Percentiles rank a stretch among this genome's conserved stretches.
phyloP scores from a whole-genome alignment of 2,113 vertebrate species.

The Saguinus midas region DNA sequence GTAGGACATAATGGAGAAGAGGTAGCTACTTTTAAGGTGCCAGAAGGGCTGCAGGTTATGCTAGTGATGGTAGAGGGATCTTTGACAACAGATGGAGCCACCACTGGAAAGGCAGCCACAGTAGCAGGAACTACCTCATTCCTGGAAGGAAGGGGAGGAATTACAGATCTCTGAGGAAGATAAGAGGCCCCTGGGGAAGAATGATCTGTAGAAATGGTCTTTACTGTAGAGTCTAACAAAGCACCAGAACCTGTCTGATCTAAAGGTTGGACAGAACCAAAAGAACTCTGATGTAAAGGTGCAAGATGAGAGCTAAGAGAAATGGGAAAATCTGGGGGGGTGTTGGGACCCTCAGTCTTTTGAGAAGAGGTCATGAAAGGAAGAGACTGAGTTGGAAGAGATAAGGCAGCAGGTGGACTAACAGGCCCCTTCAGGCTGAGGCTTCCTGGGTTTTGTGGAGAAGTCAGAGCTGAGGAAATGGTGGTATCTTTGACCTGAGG shows the following conservation, averaged over 20 bases:
- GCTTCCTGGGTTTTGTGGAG: conserved; percentile 42
- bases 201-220: conserved; percentile 5
- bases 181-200: background rate
- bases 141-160: conserved; percentile 13
- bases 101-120: background rate
- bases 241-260: conserved; percentile 10
- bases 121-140: conserved; percentile 35
- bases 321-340: background rate
- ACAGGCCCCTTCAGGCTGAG: conserved; percentile 19
- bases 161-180: conserved; percentile 47
- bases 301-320: background rate
- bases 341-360: background rate
- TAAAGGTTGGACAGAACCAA: conserved; percentile 15
- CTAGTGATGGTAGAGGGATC: background rate
- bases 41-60: background rate
- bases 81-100: background rate
- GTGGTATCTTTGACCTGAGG: conserved; percentile 42
- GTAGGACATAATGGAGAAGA: background rate
- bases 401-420: conserved; percentile 30
- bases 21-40: background rate
- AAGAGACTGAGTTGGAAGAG: background rate
- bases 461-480: conserved; percentile 12
- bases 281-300: conserved; percentile 42
- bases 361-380: background rate
- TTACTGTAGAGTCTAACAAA: background rate